phyloP scores from a whole-genome alignment of 2,113 vertebrate species.

The Ahaetulla prasina region DNA sequence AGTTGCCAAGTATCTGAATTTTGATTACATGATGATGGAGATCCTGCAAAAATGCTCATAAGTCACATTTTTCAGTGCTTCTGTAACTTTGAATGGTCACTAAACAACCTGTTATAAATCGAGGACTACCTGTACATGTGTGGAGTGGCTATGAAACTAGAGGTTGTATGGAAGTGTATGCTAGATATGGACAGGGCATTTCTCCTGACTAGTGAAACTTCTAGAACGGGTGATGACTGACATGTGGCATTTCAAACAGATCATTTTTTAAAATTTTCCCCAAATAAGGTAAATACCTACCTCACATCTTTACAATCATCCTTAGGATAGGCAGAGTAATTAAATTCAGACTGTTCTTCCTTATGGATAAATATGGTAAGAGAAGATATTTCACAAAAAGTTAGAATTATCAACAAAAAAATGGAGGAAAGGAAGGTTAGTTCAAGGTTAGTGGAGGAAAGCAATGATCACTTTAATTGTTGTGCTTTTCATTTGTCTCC shows the following conservation, averaged over 20 bases:
- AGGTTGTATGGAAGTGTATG: not conserved
- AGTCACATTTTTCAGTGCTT: not conserved
- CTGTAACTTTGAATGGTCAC: not conserved
- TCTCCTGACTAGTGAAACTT: not conserved
- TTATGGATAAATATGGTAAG: not conserved
- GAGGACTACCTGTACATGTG: not conserved
- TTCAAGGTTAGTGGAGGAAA: no score
- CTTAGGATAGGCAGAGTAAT: not conserved
- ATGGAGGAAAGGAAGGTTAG: not conserved
- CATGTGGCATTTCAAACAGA: not conserved
- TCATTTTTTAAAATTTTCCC: not conserved
- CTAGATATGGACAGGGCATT: not conserved
- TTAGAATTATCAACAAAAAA: not conserved
- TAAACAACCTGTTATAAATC: not conserved
- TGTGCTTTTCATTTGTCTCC: not conserved
- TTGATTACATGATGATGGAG: not conserved
- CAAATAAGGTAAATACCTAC: not conserved
- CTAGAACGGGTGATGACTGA: not conserved
- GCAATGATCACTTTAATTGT: not conserved
- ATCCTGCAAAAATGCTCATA: not conserved
- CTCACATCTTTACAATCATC: not conserved
- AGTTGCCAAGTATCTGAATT: not conserved
- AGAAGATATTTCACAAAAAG: not conserved
- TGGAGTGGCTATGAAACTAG: not conserved
- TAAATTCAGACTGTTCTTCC: not conserved